Evolutionary conservation across 2,113 vertebrate genomes (phyloP).

Genomic region (Guaruba guarouba): DNA sequence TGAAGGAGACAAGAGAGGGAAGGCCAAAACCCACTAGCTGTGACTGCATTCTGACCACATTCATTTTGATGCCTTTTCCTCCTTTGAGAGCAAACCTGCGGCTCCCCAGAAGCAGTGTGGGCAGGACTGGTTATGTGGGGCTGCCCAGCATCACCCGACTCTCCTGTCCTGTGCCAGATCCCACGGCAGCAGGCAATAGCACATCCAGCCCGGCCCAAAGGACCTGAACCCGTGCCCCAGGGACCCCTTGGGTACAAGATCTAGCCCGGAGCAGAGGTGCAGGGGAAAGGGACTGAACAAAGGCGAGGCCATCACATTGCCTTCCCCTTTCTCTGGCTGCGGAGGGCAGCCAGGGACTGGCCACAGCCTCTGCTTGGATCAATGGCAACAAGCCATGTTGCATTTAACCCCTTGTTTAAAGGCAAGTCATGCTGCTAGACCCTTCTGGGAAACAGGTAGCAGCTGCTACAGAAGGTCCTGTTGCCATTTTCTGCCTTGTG

Average conservation of each 20-base stretch:
- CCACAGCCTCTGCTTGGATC: fast-evolving
- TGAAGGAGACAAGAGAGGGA: background rate
- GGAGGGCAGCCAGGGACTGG: background rate
- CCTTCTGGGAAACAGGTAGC: background rate
- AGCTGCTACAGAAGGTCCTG: background rate
- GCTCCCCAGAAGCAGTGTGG: background rate
- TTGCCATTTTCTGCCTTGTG: background rate
- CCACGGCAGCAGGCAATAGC: background rate
- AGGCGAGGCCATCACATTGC: background rate
- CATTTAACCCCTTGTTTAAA: background rate
- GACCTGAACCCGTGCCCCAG: background rate
- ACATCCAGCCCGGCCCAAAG: background rate
- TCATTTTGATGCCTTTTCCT: background rate
- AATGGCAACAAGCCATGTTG: fast-evolving
- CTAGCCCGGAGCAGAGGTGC: background rate
- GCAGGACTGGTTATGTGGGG: background rate
- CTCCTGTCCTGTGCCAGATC: background rate
- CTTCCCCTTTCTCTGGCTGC: background rate
- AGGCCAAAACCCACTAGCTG: background rate
- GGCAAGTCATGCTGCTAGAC: background rate
- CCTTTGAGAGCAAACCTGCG: background rate
- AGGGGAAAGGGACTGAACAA: background rate
- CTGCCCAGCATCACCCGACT: background rate
- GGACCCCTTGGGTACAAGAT: background rate
- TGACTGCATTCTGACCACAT: background rate